Evolutionary conservation across 2,797 vertebrate genomes (phyloP).

Genomic region (Eupleurogrammus muticus): DNA sequence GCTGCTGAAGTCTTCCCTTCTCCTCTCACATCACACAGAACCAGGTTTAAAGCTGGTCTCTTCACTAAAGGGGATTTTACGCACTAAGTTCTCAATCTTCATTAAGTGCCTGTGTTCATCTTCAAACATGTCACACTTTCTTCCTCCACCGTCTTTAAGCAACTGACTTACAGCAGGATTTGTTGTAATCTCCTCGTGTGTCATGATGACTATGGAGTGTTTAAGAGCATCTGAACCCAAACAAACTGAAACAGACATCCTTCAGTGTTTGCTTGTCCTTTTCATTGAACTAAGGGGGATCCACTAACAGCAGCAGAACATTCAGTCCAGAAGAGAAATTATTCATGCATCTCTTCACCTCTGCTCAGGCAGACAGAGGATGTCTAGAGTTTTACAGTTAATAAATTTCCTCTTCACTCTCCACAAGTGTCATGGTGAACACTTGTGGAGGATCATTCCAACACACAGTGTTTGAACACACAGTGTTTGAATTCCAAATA

Average conservation of each 20-base stretch:
- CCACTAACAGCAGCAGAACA: slow-evolving; percentile 1
- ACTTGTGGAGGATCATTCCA: too few species aligned
- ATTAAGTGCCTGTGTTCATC: background rate
- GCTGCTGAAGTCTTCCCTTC: background rate
- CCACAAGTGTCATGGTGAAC: too few species aligned
- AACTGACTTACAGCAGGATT: background rate
- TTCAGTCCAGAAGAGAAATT: background rate
- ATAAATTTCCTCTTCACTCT: too few species aligned
- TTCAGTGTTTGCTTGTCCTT: background rate
- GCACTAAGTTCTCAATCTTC: background rate
- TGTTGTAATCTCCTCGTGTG: background rate
- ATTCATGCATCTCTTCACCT: background rate
- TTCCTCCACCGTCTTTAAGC: slow-evolving; percentile 7
- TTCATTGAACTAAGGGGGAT: background rate
- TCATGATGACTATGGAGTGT: background rate
- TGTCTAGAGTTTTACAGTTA: too few species aligned
- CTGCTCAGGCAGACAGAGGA: too few species aligned
- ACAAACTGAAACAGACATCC: slow-evolving; percentile 6
- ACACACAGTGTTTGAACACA: too few species aligned
- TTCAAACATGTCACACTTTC: background rate
- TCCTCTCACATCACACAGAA: background rate
- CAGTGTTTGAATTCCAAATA: background rate
- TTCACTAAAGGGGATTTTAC: too few species aligned
- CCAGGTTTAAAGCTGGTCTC: background rate
- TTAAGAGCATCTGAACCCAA: slow-evolving; percentile 4